Conservation (phyloP, 2,797 vertebrate species). For the Chelonia mydas region DNA sequence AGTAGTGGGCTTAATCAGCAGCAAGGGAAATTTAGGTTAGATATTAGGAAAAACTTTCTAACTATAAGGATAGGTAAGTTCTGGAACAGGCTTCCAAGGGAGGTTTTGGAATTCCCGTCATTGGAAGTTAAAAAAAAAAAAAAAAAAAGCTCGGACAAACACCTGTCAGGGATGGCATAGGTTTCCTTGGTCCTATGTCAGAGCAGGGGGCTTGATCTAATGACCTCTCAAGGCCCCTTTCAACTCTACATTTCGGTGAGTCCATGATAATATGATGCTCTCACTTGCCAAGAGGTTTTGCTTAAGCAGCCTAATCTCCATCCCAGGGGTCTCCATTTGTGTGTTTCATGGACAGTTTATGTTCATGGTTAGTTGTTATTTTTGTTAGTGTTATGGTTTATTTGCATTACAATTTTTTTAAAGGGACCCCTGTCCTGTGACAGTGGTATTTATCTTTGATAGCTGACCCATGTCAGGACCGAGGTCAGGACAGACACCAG, state of each 20-base stretch:
- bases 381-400: conserved; percentile 57
- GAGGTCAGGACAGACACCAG: conserved; percentile 60
- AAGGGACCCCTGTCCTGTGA: conserved; percentile 56
- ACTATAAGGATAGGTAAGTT: not conserved
- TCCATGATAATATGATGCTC: conserved; percentile 55
- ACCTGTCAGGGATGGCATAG: not conserved
- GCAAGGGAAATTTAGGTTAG: not conserved
- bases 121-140: not conserved
- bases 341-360: conserved; percentile 74
- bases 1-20: not conserved
- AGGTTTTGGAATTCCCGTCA: not conserved
- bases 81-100: not conserved
- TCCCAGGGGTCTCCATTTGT: not conserved
- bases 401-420: conserved; percentile 57
- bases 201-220: not conserved
- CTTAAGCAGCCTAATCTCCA: conserved; percentile 70
- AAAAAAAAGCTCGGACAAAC: too few relatives aligned
- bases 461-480: conserved; percentile 46
- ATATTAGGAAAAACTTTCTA: not conserved
- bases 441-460: conserved; percentile 49
- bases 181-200: not conserved
- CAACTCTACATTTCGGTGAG: not conserved
- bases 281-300: conserved; percentile 66
- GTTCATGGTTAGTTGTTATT: conserved; percentile 71
- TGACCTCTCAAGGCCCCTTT: not conserved